Evolutionary conservation across 1,140 invertebrate genomes (phyloP), one percentile per base, ranked within the genome.

Genomic region (Ceratosolen solmsi): DNA sequence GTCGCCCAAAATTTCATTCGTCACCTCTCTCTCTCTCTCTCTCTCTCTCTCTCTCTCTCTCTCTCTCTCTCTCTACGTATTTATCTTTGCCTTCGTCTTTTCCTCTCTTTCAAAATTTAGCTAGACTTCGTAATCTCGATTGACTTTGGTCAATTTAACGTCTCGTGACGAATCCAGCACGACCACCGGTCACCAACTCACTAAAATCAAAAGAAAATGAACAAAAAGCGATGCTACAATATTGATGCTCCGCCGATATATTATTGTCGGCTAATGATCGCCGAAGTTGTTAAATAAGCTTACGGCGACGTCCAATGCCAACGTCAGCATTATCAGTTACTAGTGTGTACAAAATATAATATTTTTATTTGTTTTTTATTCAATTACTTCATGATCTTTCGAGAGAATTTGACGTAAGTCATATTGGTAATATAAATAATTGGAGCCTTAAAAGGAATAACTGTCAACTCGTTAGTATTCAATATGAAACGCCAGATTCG

Each of bases 161-260:
- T 75, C 54, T 54, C 54, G 73, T 22, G 73, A 8, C 33, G 73
- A 33, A n/a, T 36, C 33, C 30, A 38, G 51, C 38, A 22, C n/a
- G 30, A 27, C 27, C 7, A 13, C 20, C 63, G 46, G 30, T 46
- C 78, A 70, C 78, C 41, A 36, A 22, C 49, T 27, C 49, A 82
- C 80, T 82, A 82, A 82, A 82, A 82, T 71, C 80, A 82, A 76
- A 82, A 82, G 63, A 82, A 77, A 81, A 82, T 20, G 5, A 46
- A 80, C 30, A 51, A 75, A 75, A 71, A 58, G 41, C 33, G 36
- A 65, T 63, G 38, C 51, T 41, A 27, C 1, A n/a, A n/a, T n/a
- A n/a, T n/a, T n/a, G n/a, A n/a, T 46, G 20, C 41, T 72, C 71
- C 13, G 41, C 41, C n/a, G n/a, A n/a, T n/a, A n/a, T n/a, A n/a